A percentile compares a stretch with the other conserved stretches of the same genome.
Evolutionary conservation across 2,113 vertebrate genomes (phyloP).

Genomic region (Crotalus horridus): DNA sequence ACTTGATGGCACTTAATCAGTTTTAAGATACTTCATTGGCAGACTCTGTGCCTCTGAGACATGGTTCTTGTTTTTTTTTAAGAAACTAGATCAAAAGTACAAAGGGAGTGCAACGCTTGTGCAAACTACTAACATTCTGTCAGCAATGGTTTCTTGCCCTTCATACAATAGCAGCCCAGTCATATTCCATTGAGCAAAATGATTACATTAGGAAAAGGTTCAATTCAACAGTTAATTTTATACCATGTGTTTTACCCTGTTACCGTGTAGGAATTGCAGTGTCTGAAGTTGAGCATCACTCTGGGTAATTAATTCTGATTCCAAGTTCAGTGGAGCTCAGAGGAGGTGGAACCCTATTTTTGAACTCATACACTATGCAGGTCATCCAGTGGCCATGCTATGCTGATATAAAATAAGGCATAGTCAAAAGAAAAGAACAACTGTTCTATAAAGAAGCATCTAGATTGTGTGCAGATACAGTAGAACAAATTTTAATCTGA

Average conservation of each 20-base stretch:
- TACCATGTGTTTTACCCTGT: not conserved
- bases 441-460: not conserved
- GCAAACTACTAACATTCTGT: not conserved
- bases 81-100: not conserved
- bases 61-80: not conserved
- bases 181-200: not conserved
- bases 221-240: not conserved
- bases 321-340: not conserved
- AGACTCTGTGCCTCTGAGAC: not conserved
- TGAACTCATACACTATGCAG: not conserved
- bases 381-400: not conserved
- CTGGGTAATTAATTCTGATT: not conserved
- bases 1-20: not conserved
- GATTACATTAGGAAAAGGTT: not conserved
- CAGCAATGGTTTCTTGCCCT: not conserved
- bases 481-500: not conserved
- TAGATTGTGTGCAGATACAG: not conserved
- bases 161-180: not conserved
- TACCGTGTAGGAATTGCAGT: not conserved
- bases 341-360: not conserved
- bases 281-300: not conserved
- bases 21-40: not conserved
- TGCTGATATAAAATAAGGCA: not conserved
- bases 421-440: not conserved
- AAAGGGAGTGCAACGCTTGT: constrained; percentile 9